These are phyloP conservation scores for Sarcoramphus papa DNA, from an alignment of 2,797 vertebrate genomes.

Conservation along the genomic window DNA sequence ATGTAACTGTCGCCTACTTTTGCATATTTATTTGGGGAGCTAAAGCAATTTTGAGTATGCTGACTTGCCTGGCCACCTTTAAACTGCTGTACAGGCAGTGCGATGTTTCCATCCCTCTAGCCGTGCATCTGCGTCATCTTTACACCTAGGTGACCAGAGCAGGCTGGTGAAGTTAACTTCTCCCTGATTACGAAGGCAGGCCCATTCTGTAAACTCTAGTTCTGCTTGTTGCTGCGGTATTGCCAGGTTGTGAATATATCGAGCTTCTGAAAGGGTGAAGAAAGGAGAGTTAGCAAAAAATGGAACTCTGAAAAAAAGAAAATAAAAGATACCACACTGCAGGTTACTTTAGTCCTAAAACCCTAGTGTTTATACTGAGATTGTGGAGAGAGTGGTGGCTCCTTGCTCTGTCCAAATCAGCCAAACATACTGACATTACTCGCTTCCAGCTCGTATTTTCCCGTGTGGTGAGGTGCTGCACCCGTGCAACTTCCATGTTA, in stretches of 20 bases:
- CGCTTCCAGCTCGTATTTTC: rapidly evolving
- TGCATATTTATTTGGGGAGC: neutral
- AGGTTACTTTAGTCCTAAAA: neutral
- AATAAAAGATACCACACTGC: neutral
- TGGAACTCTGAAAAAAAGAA: neutral
- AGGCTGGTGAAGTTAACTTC: neutral
- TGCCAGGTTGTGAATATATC: neutral
- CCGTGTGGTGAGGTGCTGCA: neutral
- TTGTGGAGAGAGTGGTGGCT: neutral
- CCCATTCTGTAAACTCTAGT: neutral
- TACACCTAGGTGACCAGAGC: neutral
- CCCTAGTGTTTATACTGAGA: neutral
- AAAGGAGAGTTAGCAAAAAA: neutral
- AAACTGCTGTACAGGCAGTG: neutral
- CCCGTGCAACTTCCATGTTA: rapidly evolving
- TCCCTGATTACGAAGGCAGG: neutral
- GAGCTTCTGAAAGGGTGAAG: neutral
- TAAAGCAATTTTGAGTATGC: neutral
- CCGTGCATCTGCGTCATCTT: rapidly evolving
- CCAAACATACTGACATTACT: neutral
- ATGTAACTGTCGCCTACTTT: rapidly evolving
- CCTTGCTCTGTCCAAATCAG: neutral
- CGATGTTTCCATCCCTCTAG: neutral
- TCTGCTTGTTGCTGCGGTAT: neutral
- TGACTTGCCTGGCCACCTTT: neutral